Evolutionary conservation across 2,888 invertebrate genomes (phyloP).

Genomic region (Pyrochroa serraticornis): DNA sequence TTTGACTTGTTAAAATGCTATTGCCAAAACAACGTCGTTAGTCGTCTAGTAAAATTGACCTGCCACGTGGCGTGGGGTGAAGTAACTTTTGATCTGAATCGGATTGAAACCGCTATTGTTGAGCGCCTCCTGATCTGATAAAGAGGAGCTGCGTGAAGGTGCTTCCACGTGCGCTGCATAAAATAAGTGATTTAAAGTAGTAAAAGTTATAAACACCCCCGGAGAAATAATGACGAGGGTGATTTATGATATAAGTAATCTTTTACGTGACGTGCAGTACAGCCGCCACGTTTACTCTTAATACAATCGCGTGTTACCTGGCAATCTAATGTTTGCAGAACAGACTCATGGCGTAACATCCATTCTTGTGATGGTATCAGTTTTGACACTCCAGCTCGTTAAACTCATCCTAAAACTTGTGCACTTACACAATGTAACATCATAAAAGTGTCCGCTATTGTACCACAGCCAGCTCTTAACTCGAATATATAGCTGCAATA

Average conservation of each 20-base stretch:
- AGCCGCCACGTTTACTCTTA: conserved; percentile 8
- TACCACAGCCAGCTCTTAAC: not conserved
- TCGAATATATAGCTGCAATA: conserved; percentile 7
- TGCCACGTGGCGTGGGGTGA: no score
- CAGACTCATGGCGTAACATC: conserved; percentile 8
- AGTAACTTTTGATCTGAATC: no score
- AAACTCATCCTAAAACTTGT: conserved; percentile 2
- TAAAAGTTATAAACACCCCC: conserved; percentile 4
- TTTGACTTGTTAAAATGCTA: no score
- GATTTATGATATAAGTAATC: conserved; percentile 21
- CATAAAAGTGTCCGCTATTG: not conserved
- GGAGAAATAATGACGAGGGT: conserved; percentile 1
- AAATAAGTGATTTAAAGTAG: conserved; percentile 3
- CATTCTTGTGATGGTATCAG: conserved; percentile 16
- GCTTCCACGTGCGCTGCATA: no score
- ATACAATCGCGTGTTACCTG: conserved; percentile 17
- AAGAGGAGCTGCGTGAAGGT: no score
- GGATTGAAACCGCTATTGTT: no score
- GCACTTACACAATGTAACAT: conserved; percentile 4
- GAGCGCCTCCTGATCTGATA: no score
- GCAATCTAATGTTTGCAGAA: conserved; percentile 12
- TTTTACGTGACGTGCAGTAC: conserved; percentile 19
- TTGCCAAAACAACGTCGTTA: no score
- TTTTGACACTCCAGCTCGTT: conserved; percentile 7
- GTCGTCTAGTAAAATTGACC: no score